Percentiles rank a stretch among this genome's conserved stretches.
phyloP scores from a whole-genome alignment of 35 echinoderm and acorn worm species.

The Stichopus chloronotus region DNA sequence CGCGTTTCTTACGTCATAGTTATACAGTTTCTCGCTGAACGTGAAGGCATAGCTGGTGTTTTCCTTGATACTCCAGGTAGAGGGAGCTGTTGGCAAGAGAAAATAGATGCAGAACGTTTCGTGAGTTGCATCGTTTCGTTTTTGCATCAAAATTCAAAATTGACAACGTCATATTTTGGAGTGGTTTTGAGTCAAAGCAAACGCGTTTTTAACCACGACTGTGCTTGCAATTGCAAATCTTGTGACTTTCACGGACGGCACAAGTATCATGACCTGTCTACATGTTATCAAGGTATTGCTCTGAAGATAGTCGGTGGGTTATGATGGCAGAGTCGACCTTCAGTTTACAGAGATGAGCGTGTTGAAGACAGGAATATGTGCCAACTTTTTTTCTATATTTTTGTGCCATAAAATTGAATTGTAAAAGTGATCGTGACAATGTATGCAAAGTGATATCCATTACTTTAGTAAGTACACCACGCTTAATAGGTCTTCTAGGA shows the following conservation, averaged over 20 bases:
- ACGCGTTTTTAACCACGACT: not conserved
- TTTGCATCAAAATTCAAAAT: not conserved
- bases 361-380: no score
- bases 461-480: no score
- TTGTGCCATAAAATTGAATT: no score
- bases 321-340: no score
- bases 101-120: not conserved
- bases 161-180: not conserved
- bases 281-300: no score
- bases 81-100: slow-evolving; percentile 28
- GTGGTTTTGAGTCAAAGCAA: not conserved
- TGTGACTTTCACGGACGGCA: not conserved
- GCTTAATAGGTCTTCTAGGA: no score
- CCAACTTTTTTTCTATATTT: no score
- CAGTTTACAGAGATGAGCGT: no score
- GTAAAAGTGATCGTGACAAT: no score
- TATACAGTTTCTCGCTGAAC: slow-evolving; percentile 64
- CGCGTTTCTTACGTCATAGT: slow-evolving; percentile 72
- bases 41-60: slow-evolving; percentile 60
- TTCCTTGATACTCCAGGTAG: slow-evolving; percentile 18
- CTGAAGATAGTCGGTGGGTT: no score
- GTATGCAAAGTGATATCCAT: no score
- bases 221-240: not conserved
- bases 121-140: no score
- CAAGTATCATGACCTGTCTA: not conserved